Evolutionary conservation across 2,113 vertebrate genomes (phyloP).

Genomic region (Nothoprocta perdicaria): DNA sequence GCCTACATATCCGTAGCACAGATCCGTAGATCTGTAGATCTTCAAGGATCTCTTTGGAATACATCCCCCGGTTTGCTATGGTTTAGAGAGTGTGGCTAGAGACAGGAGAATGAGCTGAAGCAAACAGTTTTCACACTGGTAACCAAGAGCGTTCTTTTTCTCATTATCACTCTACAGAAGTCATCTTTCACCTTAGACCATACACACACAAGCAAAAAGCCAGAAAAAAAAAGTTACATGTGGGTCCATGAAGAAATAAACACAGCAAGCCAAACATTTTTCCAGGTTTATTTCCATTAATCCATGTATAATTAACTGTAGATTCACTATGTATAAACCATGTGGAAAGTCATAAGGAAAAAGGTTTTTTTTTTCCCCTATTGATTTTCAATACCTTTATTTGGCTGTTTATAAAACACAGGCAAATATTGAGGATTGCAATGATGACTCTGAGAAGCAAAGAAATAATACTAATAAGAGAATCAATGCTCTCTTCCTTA

Average conservation of each 20-base stretch:
- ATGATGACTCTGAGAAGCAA: neutral
- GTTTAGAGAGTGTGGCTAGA: neutral
- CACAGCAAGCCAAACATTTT: neutral
- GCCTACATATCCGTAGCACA: neutral
- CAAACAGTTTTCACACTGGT: neutral
- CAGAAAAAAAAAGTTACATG: neutral
- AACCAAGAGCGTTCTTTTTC: fast-evolving
- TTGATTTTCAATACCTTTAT: neutral
- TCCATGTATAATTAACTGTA: neutral
- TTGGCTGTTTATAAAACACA: neutral
- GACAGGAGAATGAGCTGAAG: neutral
- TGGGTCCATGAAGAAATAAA: neutral
- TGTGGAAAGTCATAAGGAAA: neutral
- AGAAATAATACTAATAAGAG: neutral
- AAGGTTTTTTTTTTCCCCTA: neutral
- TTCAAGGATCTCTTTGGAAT: neutral
- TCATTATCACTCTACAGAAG: neutral
- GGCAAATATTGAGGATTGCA: neutral
- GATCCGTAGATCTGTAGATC: too few species aligned
- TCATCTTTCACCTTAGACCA: neutral
- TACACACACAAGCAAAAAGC: neutral
- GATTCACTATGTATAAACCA: neutral
- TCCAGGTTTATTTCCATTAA: neutral
- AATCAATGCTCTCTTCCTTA: neutral
- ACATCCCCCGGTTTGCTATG: neutral